These are phyloP conservation scores for Cheilosia variabilis DNA, from an alignment of 2,888 invertebrate species.

Conservation along the genomic window DNA sequence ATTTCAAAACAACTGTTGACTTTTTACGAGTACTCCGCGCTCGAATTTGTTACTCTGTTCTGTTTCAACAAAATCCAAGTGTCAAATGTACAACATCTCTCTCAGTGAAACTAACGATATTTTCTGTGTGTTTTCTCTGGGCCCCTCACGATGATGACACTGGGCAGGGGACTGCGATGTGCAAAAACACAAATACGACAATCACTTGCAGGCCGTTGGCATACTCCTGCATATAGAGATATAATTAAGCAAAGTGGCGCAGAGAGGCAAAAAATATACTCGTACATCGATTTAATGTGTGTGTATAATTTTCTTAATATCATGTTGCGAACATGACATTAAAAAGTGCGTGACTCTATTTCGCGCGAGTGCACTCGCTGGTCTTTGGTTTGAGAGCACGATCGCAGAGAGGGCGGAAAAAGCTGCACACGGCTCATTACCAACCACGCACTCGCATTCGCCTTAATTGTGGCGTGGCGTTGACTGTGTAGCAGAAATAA, in stretches of 20 bases:
- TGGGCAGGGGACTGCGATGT: slow-evolving; percentile 15
- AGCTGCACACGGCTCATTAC: slow-evolving; percentile 34
- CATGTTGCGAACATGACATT: slow-evolving; percentile 74
- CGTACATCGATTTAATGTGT: slow-evolving; percentile 67
- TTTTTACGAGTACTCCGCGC: no score
- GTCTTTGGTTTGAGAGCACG: not conserved
- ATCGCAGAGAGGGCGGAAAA: slow-evolving; percentile 6
- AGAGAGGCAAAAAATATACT: slow-evolving; percentile 7
- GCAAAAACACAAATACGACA: slow-evolving; percentile 49
- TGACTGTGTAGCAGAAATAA: slow-evolving; percentile 8
- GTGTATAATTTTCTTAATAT: slow-evolving; percentile 74
- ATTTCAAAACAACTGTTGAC: no score
- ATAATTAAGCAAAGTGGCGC: slow-evolving; percentile 55
- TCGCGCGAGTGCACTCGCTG: slow-evolving; percentile 59
- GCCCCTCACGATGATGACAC: slow-evolving; percentile 35
- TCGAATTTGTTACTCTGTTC: no score
- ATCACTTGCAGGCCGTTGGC: slow-evolving; percentile 39
- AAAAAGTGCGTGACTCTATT: slow-evolving; percentile 75
- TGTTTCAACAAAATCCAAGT: no score
- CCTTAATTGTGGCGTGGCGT: slow-evolving; percentile 5
- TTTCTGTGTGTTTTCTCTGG: not conserved
- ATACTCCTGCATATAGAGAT: slow-evolving; percentile 19
- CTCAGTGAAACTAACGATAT: not conserved
- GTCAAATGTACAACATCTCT: no score
- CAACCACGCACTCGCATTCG: slow-evolving; percentile 42